A percentile compares a stretch with the other conserved stretches of the same genome.
Conservation (phyloP, 2,113 vertebrate species). For the Rhodinocichla rosea region DNA sequence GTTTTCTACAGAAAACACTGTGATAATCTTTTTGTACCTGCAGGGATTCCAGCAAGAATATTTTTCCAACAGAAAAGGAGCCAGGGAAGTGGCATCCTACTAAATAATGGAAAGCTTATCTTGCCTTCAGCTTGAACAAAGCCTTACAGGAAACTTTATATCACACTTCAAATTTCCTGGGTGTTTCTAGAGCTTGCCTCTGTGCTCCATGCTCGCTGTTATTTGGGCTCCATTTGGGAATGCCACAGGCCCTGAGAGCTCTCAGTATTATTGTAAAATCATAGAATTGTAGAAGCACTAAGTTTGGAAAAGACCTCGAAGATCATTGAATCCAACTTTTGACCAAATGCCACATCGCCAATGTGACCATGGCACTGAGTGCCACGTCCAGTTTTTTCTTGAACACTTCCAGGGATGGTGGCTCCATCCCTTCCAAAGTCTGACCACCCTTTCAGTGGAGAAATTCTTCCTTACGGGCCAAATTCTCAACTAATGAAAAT, state of each 20-base stretch:
- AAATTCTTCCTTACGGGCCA: neutral
- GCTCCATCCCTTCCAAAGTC: neutral
- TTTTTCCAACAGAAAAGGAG: constrained; percentile 18
- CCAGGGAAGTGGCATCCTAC: constrained; percentile 34
- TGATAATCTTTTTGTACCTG: neutral
- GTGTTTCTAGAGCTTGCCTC: neutral
- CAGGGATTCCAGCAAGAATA: constrained; percentile 16
- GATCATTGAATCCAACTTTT: neutral
- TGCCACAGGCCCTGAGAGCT: neutral
- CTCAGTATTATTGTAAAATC: neutral
- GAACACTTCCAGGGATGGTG: neutral
- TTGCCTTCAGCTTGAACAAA: constrained; percentile 46
- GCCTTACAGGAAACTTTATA: constrained; percentile 37
- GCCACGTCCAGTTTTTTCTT: neutral
- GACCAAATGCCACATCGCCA: neutral
- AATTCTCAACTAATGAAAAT: neutral
- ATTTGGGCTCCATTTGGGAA: neutral
- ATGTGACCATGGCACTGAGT: neutral
- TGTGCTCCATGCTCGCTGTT: neutral
- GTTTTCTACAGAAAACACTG: neutral
- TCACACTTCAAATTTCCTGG: constrained; percentile 20
- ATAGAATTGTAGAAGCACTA: neutral
- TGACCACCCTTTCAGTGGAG: neutral
- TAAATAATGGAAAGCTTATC: constrained; percentile 56
- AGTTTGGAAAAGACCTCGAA: neutral